Percentiles rank a stretch among this genome's conserved stretches.
Evolutionary conservation across 2,113 vertebrate species (phyloP).

Genomic region (Acrocephalus kingi): DNA sequence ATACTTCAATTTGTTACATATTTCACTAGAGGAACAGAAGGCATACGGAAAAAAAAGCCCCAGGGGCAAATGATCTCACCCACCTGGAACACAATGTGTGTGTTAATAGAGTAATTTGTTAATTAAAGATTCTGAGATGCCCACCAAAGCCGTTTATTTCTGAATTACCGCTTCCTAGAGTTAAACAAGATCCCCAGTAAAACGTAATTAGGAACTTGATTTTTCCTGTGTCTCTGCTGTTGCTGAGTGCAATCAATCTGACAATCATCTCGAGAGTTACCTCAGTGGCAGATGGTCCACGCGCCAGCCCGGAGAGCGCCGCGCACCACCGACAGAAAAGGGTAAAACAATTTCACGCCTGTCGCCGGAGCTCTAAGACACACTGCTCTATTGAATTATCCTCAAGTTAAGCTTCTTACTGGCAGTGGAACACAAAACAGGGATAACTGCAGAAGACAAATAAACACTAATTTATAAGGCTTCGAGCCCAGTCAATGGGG

Average conservation of each 20-base stretch:
- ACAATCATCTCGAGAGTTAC: conserved; percentile 42
- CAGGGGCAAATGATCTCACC: conserved; percentile 48
- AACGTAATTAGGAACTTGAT: conserved; percentile 47
- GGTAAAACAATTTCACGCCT: conserved; percentile 62
- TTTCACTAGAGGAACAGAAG: conserved; percentile 53
- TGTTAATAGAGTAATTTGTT: conserved; percentile 66
- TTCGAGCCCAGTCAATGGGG: neutral
- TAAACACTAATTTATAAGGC: neutral
- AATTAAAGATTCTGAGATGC: conserved; percentile 67
- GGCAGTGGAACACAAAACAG: neutral
- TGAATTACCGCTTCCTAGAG: conserved; percentile 49
- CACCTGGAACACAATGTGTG: conserved; percentile 57
- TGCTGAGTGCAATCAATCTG: conserved; percentile 56
- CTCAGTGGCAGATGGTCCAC: conserved; percentile 49
- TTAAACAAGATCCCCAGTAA: conserved; percentile 31
- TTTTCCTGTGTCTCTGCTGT: conserved; percentile 16
- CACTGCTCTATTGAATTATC: conserved; percentile 43
- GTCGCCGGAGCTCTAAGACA: neutral
- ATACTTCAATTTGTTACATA: conserved; percentile 42
- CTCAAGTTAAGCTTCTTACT: conserved; percentile 28
- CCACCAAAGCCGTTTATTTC: conserved; percentile 54
- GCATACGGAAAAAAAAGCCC: conserved; percentile 54
- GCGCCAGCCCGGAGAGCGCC: conserved; percentile 1
- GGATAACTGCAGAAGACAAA: conserved; percentile 3
- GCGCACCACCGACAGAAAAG: neutral